These are phyloP conservation scores for Coranthus polyacanthus DNA, from an alignment of 2,797 vertebrate species.

Conservation along the genomic window DNA sequence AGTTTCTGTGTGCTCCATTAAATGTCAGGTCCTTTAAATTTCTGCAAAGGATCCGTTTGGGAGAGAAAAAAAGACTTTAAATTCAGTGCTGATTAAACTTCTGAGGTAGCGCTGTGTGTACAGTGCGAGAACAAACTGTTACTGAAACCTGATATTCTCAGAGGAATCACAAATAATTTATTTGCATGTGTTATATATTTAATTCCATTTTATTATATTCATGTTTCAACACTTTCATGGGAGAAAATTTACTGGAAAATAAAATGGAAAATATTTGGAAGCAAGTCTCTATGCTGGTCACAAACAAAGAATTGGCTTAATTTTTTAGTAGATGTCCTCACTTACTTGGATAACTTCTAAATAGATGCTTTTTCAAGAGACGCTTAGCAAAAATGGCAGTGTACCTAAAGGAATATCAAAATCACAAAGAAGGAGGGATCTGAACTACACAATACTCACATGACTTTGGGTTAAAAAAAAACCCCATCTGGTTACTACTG, in stretches of 20 bases:
- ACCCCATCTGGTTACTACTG: too few relatives aligned
- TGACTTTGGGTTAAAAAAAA: too few relatives aligned
- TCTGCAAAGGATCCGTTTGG: neutral
- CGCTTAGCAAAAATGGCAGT: neutral
- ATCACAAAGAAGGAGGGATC: too few relatives aligned
- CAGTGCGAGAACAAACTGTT: constrained; percentile 4
- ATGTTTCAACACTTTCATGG: neutral
- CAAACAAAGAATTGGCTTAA: too few relatives aligned
- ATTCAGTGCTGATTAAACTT: constrained; percentile 10
- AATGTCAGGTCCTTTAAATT: constrained; percentile 20
- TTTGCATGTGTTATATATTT: neutral
- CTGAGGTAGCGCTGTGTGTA: constrained; percentile 3
- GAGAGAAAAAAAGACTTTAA: neutral
- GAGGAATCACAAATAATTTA: neutral
- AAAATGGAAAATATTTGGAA: too few relatives aligned
- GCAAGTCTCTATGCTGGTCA: too few relatives aligned
- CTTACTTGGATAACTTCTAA: too few relatives aligned
- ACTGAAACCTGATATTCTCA: neutral
- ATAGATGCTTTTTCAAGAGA: too few relatives aligned
- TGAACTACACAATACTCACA: too few relatives aligned
- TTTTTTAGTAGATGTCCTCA: too few relatives aligned
- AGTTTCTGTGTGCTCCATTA: neutral
- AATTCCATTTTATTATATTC: neutral
- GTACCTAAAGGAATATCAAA: too few relatives aligned
- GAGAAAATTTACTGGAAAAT: neutral